Conservation (phyloP, 2,888 invertebrate genomes). For the Stenoptilia bipunctidactyla region DNA sequence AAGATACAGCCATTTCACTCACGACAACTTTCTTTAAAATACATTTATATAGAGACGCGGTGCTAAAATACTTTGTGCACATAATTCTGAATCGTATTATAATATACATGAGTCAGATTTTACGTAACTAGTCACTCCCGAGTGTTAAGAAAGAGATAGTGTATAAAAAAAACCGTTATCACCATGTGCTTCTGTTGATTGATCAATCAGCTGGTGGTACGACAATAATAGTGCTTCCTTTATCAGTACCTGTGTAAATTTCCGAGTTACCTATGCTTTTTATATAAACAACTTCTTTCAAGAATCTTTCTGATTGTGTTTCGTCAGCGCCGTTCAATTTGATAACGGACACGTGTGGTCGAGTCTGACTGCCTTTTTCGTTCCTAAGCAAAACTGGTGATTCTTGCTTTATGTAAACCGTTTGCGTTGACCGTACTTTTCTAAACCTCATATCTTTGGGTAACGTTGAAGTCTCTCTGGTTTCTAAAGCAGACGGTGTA, state of each 20-base stretch:
- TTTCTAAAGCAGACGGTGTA: slow-evolving; percentile 35
- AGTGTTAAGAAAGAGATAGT: too few species aligned
- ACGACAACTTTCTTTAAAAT: too few species aligned
- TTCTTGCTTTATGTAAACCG: slow-evolving; percentile 51
- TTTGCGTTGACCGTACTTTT: slow-evolving; percentile 53
- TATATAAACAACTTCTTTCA: slow-evolving; percentile 42
- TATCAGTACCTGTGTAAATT: slow-evolving; percentile 45
- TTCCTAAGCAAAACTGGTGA: slow-evolving; percentile 27
- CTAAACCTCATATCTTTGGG: slow-evolving; percentile 63
- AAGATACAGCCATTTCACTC: too few species aligned
- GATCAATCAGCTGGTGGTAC: slow-evolving; percentile 59
- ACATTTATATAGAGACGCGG: too few species aligned
- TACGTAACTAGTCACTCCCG: too few species aligned
- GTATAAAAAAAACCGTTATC: too few species aligned
- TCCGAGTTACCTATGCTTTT: slow-evolving; percentile 45
- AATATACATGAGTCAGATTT: too few species aligned
- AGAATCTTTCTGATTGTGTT: slow-evolving; percentile 26
- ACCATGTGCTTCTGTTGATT: too few species aligned
- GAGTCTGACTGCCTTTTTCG: slow-evolving; percentile 31
- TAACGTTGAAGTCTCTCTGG: slow-evolving; percentile 44
- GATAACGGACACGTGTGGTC: slow-evolving; percentile 54
- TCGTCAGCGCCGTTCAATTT: slow-evolving; percentile 46
- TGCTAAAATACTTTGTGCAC: too few species aligned
- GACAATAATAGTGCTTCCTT: slow-evolving; percentile 56
- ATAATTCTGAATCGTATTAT: too few species aligned